These are phyloP conservation scores for Orthosia incerta DNA, from an alignment of 2,888 invertebrate species.

Conservation along the genomic window DNA sequence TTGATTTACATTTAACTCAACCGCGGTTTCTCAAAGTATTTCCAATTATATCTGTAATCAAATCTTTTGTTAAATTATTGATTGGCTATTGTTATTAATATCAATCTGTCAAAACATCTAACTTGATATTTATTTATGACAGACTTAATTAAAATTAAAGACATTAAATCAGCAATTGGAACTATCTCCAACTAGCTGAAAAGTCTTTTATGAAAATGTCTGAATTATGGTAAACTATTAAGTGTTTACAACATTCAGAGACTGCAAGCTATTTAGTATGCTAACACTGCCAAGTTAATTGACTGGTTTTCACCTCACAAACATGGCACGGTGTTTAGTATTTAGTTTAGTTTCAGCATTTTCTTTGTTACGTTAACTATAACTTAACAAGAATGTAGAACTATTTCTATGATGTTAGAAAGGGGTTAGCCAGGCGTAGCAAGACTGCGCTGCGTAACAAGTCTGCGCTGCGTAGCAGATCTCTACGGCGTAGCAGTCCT, in stretches of 20 bases:
- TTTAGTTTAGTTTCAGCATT: neutral
- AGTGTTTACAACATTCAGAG: conserved; percentile 5
- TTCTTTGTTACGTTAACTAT: neutral
- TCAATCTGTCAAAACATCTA: neutral
- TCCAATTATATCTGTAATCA: conserved; percentile 17
- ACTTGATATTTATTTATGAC: neutral
- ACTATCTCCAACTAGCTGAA: neutral
- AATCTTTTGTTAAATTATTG: neutral
- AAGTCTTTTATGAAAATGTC: conserved; percentile 8
- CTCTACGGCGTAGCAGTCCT: conserved; percentile 7
- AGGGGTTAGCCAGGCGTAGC: no score
- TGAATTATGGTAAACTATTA: conserved; percentile 24
- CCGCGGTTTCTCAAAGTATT: neutral
- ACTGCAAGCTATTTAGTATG: conserved; percentile 21
- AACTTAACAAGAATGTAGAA: no score
- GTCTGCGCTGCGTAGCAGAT: conserved; percentile 6
- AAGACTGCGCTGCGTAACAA: conserved; percentile 5
- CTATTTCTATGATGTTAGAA: no score
- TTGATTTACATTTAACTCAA: neutral
- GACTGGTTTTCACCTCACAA: neutral
- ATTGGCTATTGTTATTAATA: conserved; percentile 21
- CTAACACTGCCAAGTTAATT: conserved; percentile 25
- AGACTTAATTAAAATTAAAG: neutral
- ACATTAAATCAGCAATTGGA: no score
- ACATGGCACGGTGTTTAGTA: neutral